phyloP scores from a whole-genome alignment of 1,140 invertebrate species.

The Brachionus koreanus region DNA sequence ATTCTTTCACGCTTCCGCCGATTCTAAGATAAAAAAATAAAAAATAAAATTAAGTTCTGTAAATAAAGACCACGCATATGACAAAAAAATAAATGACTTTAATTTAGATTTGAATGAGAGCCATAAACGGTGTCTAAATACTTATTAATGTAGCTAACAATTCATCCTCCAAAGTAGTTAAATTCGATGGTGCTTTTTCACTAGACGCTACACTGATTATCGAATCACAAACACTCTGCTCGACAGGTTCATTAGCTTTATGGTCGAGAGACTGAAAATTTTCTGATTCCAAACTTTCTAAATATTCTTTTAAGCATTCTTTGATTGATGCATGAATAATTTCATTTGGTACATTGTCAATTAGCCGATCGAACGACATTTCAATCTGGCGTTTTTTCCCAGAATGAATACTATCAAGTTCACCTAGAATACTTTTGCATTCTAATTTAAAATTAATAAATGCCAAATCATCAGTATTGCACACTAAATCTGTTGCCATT shows the following conservation, averaged over 20 bases:
- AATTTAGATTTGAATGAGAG: too few species aligned
- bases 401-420: neutral
- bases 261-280: neutral
- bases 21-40: neutral
- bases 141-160: neutral
- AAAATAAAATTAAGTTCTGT: neutral
- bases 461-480: neutral
- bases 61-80: too few species aligned
- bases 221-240: slow-evolving; percentile 15
- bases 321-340: neutral
- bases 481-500: neutral
- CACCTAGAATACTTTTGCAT: neutral
- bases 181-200: slow-evolving; percentile 10
- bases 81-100: too few species aligned
- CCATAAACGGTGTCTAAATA: too few species aligned
- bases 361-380: neutral
- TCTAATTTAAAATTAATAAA: neutral
- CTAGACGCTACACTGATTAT: slow-evolving; percentile 6
- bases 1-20: neutral
- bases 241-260: neutral
- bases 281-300: neutral
- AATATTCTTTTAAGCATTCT: slow-evolving; percentile 11
- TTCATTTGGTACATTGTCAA: slow-evolving; percentile 16
- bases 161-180: neutral
- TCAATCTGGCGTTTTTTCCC: slow-evolving; percentile 29